Evolutionary conservation across 2,113 vertebrate genomes (phyloP).

Genomic region (Tringa solitaria): DNA sequence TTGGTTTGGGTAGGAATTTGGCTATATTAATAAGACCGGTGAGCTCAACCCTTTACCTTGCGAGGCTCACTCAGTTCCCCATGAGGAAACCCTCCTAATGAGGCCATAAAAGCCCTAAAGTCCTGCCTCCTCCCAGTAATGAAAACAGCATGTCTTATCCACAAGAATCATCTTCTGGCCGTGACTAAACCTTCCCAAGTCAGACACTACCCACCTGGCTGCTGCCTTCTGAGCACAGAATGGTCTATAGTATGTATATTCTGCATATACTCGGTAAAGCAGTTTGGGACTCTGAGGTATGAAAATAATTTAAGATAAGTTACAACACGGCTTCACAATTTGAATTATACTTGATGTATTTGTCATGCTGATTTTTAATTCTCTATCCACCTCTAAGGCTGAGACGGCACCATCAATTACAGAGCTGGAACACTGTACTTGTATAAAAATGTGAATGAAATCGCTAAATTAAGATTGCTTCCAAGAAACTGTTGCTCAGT

Average conservation of each 20-base stretch:
- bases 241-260: neutral
- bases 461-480: neutral
- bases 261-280: neutral
- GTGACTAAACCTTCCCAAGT: neutral
- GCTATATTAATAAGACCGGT: neutral
- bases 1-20: neutral
- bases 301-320: neutral
- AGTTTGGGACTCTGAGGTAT: neutral
- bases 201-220: neutral
- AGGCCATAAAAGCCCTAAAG: neutral
- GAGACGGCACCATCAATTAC: constrained; percentile 26
- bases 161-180: neutral
- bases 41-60: neutral
- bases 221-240: neutral
- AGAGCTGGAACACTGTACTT: neutral
- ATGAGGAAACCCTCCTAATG: neutral
- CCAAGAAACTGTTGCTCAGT: constrained; percentile 25
- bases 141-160: neutral
- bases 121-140: neutral
- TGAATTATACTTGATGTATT: constrained; percentile 4
- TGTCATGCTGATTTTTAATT: constrained; percentile 41
- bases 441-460: constrained; percentile 49
- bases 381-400: neutral
- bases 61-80: neutral
- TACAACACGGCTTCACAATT: neutral